A percentile compares a stretch with the other conserved stretches of the same genome.
Conservation (phyloP, 2,888 invertebrate genomes). For the Troides helena region DNA sequence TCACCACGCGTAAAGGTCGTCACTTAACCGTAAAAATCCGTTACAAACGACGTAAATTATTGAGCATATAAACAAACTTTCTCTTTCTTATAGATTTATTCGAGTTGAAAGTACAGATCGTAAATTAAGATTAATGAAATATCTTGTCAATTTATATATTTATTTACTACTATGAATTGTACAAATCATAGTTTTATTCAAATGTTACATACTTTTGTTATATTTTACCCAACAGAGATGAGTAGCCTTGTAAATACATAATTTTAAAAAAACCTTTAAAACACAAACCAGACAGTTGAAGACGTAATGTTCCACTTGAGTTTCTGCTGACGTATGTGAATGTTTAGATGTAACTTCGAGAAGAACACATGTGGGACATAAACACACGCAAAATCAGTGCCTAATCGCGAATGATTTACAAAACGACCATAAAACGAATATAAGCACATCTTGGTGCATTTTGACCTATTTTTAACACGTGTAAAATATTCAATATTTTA, state of each 20-base stretch:
- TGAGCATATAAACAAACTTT: conserved; percentile 46
- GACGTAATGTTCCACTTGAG: conserved; percentile 14
- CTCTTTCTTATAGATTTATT: conserved; percentile 8
- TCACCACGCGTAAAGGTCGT: conserved; percentile 59
- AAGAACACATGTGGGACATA: conserved; percentile 49
- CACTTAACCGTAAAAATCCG: conserved; percentile 69
- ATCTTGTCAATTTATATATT: neutral
- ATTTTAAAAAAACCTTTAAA: neutral
- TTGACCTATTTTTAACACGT: neutral
- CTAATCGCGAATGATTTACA: conserved; percentile 34
- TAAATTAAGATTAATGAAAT: neutral
- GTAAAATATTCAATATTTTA: neutral
- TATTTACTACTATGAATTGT: neutral
- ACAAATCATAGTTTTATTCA: neutral
- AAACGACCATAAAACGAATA: conserved; percentile 30
- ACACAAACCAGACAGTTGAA: neutral
- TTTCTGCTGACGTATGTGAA: conserved; percentile 29
- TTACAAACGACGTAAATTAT: conserved; percentile 47
- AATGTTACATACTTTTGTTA: neutral
- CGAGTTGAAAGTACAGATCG: neutral
- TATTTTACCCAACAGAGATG: neutral
- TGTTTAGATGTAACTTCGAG: conserved; percentile 39
- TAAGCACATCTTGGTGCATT: conserved; percentile 5
- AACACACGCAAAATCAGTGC: conserved; percentile 51
- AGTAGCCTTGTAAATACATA: too few species aligned